Evolutionary conservation across 2,888 invertebrate genomes (phyloP), one percentile per base, ranked within the genome.

Genomic region (Neria commutata): DNA sequence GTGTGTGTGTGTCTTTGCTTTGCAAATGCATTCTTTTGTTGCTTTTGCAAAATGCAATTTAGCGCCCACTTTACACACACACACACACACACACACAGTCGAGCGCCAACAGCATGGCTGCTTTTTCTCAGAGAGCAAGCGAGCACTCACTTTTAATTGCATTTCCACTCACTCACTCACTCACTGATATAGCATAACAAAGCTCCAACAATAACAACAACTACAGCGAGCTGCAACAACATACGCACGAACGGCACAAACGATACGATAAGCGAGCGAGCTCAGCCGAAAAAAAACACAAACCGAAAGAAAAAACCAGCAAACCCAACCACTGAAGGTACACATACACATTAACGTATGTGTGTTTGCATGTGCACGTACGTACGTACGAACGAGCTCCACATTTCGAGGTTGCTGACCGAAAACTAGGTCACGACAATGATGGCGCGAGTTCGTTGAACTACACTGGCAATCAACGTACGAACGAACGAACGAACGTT

Each of bases 371-470:
- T 29, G 23, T 37, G 24, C 52, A 23, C 47, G 8, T 48, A 26
- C 17, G 29, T 29, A 46, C 46, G 24, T 19, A 33, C 47, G 19
- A 47, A 16, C 17, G 73, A 80, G 81, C 80, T 81, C 81, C 72
- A 80, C 73, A 81, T 81, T 79, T 77, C 75, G 74, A 81, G 81
- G 81, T 81, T 75, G 76, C 72, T 80, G 82, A 81, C 81, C 81
- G 79, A 78, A 78, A 81, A 75, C 68, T 81, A 67, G 81, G 81
- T 81, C 81, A 80, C 82, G 81, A 81, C 81, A 81, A 81, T 80
- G 81, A n/a, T n/a, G n/a, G n/a, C n/a, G 77, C 73, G 75, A 76
- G 81, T 81, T 81, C 81, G 79, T 77, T 81, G 81, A 81, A 81
- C 81, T 80, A 74, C 75, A 70, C 73, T 70, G 61, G 65, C 61